Evolutionary conservation across 2,113 vertebrate species (phyloP).

Genomic region (Pseudopodoces humilis): DNA sequence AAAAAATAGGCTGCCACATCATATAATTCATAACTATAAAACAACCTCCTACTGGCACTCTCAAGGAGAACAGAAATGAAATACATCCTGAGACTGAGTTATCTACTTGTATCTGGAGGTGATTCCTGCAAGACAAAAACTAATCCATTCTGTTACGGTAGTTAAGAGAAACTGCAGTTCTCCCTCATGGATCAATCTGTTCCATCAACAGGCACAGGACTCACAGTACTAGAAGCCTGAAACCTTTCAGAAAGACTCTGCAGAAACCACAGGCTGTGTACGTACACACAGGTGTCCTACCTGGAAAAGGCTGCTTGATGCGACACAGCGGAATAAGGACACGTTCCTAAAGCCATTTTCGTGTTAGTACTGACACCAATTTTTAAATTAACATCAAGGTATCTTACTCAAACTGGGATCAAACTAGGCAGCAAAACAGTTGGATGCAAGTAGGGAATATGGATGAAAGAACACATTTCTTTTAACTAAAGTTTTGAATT

Average conservation of each 20-base stretch:
- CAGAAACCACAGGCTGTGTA: background rate
- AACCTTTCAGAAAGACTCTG: background rate
- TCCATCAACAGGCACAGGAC: background rate
- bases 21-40: background rate
- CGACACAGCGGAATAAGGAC: background rate
- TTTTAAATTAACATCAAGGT: conserved; percentile 1
- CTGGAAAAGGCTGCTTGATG: background rate
- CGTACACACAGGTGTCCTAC: fast-evolving
- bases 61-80: background rate
- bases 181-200: background rate
- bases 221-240: background rate
- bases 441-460: background rate
- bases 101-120: background rate
- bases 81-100: background rate
- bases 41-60: background rate
- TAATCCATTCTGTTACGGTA: background rate
- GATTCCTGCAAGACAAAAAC: background rate
- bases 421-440: background rate
- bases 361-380: background rate
- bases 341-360: fast-evolving
- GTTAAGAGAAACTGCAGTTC: background rate
- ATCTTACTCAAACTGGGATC: background rate
- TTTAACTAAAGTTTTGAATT: background rate
- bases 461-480: background rate
- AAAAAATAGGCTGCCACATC: background rate